Percentiles rank a stretch among this genome's conserved stretches.
phyloP scores from a whole-genome alignment of 1,140 invertebrate genomes.

The Acromyrmex charruanus region DNA sequence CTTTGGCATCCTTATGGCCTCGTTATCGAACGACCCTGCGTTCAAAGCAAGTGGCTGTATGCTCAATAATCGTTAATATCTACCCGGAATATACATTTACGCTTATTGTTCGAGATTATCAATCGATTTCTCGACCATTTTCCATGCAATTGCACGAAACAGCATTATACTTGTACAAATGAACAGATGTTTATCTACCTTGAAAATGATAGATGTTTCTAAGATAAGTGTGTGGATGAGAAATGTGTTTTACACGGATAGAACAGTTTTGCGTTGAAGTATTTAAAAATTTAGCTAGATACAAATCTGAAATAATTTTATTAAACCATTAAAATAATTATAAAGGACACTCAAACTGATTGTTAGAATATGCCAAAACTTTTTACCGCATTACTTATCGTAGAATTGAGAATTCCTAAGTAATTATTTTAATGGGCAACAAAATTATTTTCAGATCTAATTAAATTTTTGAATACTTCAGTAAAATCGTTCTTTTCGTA shows the following conservation, averaged over 20 bases:
- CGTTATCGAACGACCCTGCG: constrained; percentile 63
- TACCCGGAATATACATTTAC: constrained; percentile 15
- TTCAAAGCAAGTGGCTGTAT: constrained; percentile 38
- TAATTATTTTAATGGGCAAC: too few species aligned
- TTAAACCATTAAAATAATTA: too few species aligned
- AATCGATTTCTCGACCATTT: neutral
- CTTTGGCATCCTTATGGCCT: constrained; percentile 70
- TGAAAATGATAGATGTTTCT: constrained; percentile 30
- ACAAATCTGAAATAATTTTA: too few species aligned
- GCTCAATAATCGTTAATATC: constrained; percentile 66
- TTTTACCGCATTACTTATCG: too few species aligned
- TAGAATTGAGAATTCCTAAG: too few species aligned
- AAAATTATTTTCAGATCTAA: too few species aligned
- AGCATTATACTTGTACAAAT: constrained; percentile 27
- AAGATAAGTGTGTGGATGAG: neutral
- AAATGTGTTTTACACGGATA: neutral
- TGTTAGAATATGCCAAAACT: too few species aligned
- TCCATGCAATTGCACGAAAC: neutral
- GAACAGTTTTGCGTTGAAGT: too few species aligned
- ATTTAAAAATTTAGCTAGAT: too few species aligned
- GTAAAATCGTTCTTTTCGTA: neutral
- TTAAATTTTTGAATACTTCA: too few species aligned
- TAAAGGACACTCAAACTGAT: too few species aligned
- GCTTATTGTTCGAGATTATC: constrained; percentile 20
- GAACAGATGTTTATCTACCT: constrained; percentile 1